Base-by-base conservation (phyloP, 2,113 vertebrate species). In the Ophiodon elongatus region DNA sequence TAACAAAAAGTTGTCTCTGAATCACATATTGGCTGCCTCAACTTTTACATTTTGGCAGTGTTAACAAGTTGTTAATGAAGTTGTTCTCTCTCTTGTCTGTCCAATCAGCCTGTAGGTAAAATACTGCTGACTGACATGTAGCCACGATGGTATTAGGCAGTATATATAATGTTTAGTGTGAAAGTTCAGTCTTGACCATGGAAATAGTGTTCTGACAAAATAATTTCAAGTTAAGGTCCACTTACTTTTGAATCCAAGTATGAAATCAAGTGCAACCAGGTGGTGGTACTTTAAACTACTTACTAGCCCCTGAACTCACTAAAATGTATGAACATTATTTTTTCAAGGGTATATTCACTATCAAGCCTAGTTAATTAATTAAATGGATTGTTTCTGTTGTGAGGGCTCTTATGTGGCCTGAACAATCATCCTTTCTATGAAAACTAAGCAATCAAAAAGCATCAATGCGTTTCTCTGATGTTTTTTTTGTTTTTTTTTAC, bases 401-500 rank as follows among this genome's bases (percentile, higher is more conserved):
- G 6, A 27, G 3, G 6, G n/a, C 15, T 67, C 6, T 5, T 25
- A 35, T 8, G 35, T 37, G 8, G 39, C 39, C 39, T 10, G 39
- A 41, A 13, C 3, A 43, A 14, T 13, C 41, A 43, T 43, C 3
- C 10, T 37, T 63, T 11, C 17, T n/a, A 11, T 47, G 27, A 33
- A 69, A 50, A 50, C 7, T 1, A 17, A 17, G 4, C 10, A 45
- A 8, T n/a, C 8, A 50, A 63, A 45, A 29, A 19, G 21, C 50
- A 8, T 25, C 23, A 41, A 63, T 45, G 37, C 63, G 4, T 64
- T 25, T 67, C 13, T 59, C 9, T 56, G 23, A 54, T 19, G 27
- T 27, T 78, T 52, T 59, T 14, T 17, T 31, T 78, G 52, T n/a
- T 8, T 50, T 33, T 35, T 23, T 76, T 6, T 35, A 77, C 80